Base-by-base conservation (phyloP, 2,797 vertebrate species). In the Pipistrellus kuhlii region DNA sequence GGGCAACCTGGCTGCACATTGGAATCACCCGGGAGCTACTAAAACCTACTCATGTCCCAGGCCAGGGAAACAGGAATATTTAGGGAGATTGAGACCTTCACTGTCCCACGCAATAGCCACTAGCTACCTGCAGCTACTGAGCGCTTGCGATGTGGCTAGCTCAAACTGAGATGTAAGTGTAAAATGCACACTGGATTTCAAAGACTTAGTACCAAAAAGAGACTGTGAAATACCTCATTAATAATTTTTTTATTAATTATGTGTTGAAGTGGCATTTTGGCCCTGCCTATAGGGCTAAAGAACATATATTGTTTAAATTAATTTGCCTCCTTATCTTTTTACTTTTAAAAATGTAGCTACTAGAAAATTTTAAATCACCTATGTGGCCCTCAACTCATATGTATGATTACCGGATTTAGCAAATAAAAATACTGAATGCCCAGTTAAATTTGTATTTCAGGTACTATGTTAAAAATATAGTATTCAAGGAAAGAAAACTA, bases 331-430 rank as follows among this genome's bases (percentile, higher is more conserved):
- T 59, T 78, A 55, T 77, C 10, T 92, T 93, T 91, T 91, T 82
- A 68, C 69, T 85, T 94, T 88, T 87, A 71, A 53, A 94, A 94
- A 94, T 46, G 73, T 17, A 78, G 35, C 27, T 85, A 23, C 38
- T 71, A 48, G 51, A 62, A 93, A 78, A 55, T 73, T 59, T 30
- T 21, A 46, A 86, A 57, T 91, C 88, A 84, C 1, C 12, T 23
- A 51, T 17, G 30, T 68, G 82, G 25, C 57, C 87, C 15, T 84
- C 73, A 55, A 32, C 21, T 15, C 23, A 46, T n/a, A 93, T 11
- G 32, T 72, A 41, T 76, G 46, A 23, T 55, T 69, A 9, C 20
- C 17, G 32, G 41, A 27, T 32, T 89, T 86, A 83, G 23, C 71
- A 85, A 85, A 59, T 82, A 69, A 93, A 96, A 92, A 59, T 35